phyloP scores from a whole-genome alignment of 2,888 invertebrate genomes.

The Folsomia candida region DNA sequence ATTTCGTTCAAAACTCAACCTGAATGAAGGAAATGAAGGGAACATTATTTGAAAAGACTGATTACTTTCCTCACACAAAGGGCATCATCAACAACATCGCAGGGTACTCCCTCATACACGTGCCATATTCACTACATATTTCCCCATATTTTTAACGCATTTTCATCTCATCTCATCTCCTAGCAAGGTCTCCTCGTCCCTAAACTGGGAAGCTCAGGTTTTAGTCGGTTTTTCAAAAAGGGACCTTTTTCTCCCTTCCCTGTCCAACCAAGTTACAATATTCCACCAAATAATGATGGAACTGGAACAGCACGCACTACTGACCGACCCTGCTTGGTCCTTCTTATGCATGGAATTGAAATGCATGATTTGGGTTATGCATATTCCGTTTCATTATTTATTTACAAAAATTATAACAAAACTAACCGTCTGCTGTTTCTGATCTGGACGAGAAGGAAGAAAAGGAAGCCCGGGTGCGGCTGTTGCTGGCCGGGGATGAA shows the following conservation, averaged over 20 bases:
- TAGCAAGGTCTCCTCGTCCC: no score
- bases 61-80: not conserved
- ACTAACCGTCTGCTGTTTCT: not conserved
- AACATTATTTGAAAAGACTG: not conserved
- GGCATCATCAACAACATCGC: not conserved
- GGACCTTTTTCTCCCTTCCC: not conserved
- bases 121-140: not conserved
- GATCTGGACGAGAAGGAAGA: constrained; percentile 19
- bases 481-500: no score
- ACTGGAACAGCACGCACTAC: no score
- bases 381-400: not conserved
- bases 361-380: not conserved
- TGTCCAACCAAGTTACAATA: no score
- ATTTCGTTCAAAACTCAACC: not conserved
- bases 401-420: not conserved
- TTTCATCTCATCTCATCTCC: no score
- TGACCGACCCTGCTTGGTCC: not conserved
- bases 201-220: no score
- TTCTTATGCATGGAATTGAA: not conserved
- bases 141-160: not conserved
- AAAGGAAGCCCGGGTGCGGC: constrained; percentile 17
- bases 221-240: not conserved
- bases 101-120: not conserved
- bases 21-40: constrained; percentile 2
- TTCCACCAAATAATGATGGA: no score